A percentile compares a stretch with the other conserved stretches of the same genome.
Conservation (phyloP, 2,113 vertebrate genomes). For the Rostratula benghalensis region DNA sequence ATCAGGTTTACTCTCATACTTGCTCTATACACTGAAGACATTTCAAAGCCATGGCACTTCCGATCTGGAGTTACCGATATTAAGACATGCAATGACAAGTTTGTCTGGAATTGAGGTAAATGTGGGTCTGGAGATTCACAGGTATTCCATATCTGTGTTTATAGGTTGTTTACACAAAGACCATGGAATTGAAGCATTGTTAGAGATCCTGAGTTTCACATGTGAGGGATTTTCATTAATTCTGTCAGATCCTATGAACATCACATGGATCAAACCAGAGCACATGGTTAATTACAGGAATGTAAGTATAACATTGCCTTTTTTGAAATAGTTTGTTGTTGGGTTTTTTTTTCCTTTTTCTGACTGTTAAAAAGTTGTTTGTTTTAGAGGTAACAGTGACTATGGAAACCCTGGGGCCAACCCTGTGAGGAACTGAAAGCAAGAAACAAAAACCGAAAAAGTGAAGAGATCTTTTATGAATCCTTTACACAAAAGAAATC, state of each 20-base stretch:
- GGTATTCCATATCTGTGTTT: not conserved
- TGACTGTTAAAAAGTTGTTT: not conserved
- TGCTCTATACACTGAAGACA: not conserved
- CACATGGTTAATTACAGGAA: constrained; percentile 24
- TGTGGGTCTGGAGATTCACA: not conserved
- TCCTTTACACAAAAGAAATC: not conserved
- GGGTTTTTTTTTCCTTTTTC: not conserved
- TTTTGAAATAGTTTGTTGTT: not conserved
- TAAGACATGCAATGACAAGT: not conserved
- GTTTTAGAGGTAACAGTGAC: not conserved
- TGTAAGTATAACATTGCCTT: not conserved
- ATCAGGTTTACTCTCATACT: not conserved
- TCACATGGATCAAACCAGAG: constrained; percentile 54
- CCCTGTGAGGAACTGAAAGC: not conserved
- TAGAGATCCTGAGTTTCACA: constrained; percentile 12
- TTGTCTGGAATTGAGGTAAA: not conserved
- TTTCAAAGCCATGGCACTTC: not conserved
- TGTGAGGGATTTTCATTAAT: constrained; percentile 59
- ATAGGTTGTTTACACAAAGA: not conserved
- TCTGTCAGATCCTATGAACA: constrained; percentile 21
- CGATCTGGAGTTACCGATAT: not conserved
- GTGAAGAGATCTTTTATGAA: not conserved
- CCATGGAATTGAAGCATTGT: not conserved
- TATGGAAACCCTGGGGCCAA: not conserved
- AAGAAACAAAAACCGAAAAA: not conserved